Percentiles rank a stretch among this genome's conserved stretches.
Evolutionary conservation across 2,888 invertebrate genomes (phyloP).

Genomic region (Germaria angustata): DNA sequence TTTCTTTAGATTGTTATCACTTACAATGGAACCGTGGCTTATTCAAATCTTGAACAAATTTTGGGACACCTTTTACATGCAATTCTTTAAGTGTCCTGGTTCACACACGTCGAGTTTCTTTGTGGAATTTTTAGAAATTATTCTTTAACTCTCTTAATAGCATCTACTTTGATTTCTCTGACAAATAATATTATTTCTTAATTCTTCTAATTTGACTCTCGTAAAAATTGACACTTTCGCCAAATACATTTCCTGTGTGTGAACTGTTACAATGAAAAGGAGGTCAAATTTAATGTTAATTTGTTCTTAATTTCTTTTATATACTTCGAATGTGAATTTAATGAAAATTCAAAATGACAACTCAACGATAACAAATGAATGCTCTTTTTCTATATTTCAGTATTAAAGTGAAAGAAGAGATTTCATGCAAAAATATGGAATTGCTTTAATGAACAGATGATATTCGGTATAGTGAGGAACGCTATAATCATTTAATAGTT

Average conservation of each 20-base stretch:
- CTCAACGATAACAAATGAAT: constrained; percentile 17
- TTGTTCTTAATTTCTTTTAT: constrained; percentile 34
- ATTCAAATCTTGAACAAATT: no score
- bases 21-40: no score
- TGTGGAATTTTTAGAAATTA: neutral
- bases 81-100: neutral
- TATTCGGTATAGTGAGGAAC: neutral
- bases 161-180: neutral
- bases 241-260: neutral
- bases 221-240: neutral
- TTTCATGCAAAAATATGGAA: neutral
- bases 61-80: no score
- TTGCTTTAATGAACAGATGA: neutral
- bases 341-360: constrained; percentile 48
- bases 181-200: neutral
- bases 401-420: constrained; percentile 14
- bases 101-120: neutral
- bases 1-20: no score
- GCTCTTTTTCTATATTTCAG: constrained; percentile 1
- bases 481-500: no score
- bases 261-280: neutral
- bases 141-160: neutral
- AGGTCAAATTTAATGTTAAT: constrained; percentile 51
- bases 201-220: neutral
- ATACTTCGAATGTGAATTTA: constrained; percentile 6